Base-by-base conservation (phyloP, 2,888 invertebrate genomes). In the Enoplolaimus lenunculus region DNA sequence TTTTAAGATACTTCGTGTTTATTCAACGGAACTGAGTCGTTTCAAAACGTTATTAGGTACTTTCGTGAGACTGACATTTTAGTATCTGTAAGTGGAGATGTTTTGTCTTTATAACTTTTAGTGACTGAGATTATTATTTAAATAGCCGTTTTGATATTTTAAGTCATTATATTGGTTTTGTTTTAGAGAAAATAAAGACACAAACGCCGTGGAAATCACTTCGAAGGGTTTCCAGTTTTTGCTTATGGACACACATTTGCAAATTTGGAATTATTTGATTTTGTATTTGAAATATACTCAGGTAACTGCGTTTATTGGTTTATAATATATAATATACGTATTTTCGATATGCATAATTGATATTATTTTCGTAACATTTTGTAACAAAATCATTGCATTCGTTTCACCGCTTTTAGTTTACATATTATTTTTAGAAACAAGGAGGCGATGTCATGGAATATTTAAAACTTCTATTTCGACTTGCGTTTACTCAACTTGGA, bases 191-290 rank as follows among this genome's bases (percentile, higher is more conserved):
- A 13, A 71, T 3, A 26, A 21, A 16, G 69, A 16, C 7, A 69
- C 29, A 21, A 33, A 74, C 3, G 80, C 78, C 29, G 72, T 75
- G 0, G 88, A 90, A 26, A 95, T 97, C 74, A 95, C 95, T 0
- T 87, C 90, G 73, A 90, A 91, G 74, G 98, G 98, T 0, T 98
- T 98, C 82, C 97, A 98, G 83, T 98, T 98, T 82, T 84, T 98
- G 29, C 85, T 98, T 30, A 84, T 97, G 72, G 93, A 93, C 80
- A 90, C 93, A 0, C 88, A 91, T 13, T 89, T 92, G 64, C 94
- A 94, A 85, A 84, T 98, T 59, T 98, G 97, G 97, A 89, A 93
- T 81, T 98, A 98, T 83, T 88, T 98, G 79, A 86, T 95, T 33
- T 93, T 94, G 81, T 95, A 95, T 83, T 84, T 97, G 73, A 92